phyloP scores from a whole-genome alignment of 2,888 invertebrate species.

The Synergus japonicus region DNA sequence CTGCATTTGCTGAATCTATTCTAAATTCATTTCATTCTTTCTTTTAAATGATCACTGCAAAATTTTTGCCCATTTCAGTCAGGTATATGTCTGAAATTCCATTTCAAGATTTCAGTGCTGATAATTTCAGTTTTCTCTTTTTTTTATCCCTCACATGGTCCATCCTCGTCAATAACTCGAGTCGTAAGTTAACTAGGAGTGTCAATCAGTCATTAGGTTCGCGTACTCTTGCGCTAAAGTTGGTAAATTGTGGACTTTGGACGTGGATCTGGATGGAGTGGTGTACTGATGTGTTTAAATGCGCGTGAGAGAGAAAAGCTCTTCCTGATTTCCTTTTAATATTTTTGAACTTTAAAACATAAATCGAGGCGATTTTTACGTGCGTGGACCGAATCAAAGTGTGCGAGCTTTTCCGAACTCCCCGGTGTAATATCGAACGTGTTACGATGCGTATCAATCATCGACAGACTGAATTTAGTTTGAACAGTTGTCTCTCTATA shows the following conservation, averaged over 20 bases:
- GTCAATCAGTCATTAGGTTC: slow-evolving; percentile 41
- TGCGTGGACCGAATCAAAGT: background rate
- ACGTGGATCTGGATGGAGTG: slow-evolving; percentile 77
- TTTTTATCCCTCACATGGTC: slow-evolving; percentile 30
- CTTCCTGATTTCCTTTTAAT: slow-evolving; percentile 44
- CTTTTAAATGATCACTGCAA: background rate
- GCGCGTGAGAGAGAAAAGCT: slow-evolving; percentile 64
- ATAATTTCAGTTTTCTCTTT: slow-evolving; percentile 22
- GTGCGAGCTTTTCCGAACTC: slow-evolving; percentile 17
- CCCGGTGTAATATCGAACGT: slow-evolving; percentile 26
- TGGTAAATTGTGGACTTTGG: slow-evolving; percentile 70
- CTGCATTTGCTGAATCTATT: background rate
- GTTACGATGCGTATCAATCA: slow-evolving; percentile 3
- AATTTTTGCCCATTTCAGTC: background rate
- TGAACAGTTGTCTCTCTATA: slow-evolving; percentile 22
- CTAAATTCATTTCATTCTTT: background rate
- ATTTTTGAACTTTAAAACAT: background rate
- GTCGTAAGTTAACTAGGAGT: slow-evolving; percentile 30
- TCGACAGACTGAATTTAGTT: background rate
- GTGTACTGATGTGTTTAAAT: slow-evolving; percentile 69
- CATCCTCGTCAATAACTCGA: slow-evolving; percentile 40
- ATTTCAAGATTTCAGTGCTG: background rate
- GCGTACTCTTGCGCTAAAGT: slow-evolving; percentile 53
- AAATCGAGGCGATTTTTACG: background rate
- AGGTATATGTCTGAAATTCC: background rate